Percentiles rank a stretch among this genome's conserved stretches.
Conservation (phyloP, 2,797 vertebrate genomes). For the Cynopterus sphinx region DNA sequence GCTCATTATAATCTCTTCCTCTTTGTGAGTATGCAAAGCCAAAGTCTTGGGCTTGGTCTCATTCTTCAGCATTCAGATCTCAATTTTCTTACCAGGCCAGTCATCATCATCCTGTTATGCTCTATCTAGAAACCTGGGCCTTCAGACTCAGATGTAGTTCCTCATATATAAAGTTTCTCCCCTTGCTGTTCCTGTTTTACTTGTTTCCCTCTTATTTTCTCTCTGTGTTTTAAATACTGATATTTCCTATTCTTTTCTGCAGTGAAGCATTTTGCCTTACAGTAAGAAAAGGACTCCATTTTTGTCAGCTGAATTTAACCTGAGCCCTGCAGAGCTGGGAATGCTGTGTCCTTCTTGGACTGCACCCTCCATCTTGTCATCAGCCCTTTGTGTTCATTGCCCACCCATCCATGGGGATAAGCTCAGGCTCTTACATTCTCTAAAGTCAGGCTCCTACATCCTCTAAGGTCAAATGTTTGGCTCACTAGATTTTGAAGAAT, state of each 20-base stretch:
- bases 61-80: background rate
- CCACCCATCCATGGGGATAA: background rate
- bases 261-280: background rate
- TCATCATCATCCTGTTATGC: background rate
- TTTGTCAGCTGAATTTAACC: background rate
- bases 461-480: background rate
- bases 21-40: background rate
- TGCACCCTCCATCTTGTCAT: background rate
- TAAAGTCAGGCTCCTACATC: no score
- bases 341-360: background rate
- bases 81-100: background rate
- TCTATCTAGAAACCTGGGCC: background rate
- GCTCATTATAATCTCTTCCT: background rate
- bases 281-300: background rate
- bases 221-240: background rate
- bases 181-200: background rate
- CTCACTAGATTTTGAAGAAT: background rate
- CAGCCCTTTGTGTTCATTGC: accelerated
- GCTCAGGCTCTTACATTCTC: background rate
- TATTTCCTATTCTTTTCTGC: background rate
- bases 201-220: background rate
- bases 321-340: background rate
- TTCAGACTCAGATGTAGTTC: background rate
- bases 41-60: background rate
- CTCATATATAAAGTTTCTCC: background rate